Percentiles rank a stretch among this genome's conserved stretches.
phyloP scores from a whole-genome alignment of 1,140 invertebrate genomes.

The Plutomurus gul region DNA sequence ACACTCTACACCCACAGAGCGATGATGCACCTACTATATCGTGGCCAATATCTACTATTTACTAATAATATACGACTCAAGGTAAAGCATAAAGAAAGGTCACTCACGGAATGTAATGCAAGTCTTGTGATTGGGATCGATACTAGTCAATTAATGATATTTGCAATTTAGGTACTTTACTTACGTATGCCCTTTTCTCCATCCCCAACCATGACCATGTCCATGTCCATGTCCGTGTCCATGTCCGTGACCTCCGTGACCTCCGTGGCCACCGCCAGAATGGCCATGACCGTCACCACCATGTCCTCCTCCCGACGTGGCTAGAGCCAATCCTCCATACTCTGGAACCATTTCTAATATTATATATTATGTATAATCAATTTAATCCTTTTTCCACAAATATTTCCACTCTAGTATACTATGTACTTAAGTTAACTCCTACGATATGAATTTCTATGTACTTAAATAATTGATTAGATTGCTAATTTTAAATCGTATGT shows the following conservation, averaged over 20 bases:
- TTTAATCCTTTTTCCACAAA: too few species aligned
- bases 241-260: background rate
- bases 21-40: too few species aligned
- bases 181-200: slow-evolving; percentile 11
- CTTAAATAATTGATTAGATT: background rate
- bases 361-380: background rate
- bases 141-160: too few species aligned
- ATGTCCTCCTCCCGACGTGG: slow-evolving; percentile 16
- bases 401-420: background rate
- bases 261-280: slow-evolving; percentile 17
- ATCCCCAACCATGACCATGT: slow-evolving; percentile 33
- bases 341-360: slow-evolving; percentile 14
- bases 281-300: background rate
- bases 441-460: background rate
- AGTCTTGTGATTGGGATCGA: too few species aligned
- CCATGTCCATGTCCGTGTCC: slow-evolving; percentile 34
- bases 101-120: background rate
- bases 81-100: too few species aligned
- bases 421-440: background rate
- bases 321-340: slow-evolving; percentile 38
- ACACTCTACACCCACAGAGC: too few species aligned
- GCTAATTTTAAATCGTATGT: too few species aligned
- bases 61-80: too few species aligned
- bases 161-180: too few species aligned
- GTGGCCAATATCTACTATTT: too few species aligned